These are phyloP conservation scores for Butorides virescens DNA, from an alignment of 2,113 vertebrate species.

Conservation along the genomic window DNA sequence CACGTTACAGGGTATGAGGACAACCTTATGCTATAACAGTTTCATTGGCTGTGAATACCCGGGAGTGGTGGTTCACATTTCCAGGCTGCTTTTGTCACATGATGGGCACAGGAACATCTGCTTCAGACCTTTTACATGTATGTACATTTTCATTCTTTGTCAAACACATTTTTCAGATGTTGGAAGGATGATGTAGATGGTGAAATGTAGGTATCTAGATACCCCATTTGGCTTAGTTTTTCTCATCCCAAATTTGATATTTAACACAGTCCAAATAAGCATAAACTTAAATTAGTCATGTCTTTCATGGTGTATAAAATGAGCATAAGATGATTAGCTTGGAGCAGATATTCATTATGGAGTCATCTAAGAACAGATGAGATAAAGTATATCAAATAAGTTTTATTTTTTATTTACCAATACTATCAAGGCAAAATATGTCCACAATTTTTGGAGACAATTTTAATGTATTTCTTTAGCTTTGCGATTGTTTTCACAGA, in stretches of 20 bases:
- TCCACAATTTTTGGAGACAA: neutral
- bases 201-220: neutral
- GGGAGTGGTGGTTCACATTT: neutral
- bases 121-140: neutral
- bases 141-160: neutral
- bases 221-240: neutral
- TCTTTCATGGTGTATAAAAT: neutral
- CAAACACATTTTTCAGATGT: neutral
- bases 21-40: neutral
- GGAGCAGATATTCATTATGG: neutral
- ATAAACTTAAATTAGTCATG: neutral
- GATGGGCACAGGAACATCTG: accelerated
- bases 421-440: neutral
- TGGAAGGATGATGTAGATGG: neutral
- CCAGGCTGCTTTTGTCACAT: neutral
- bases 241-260: neutral
- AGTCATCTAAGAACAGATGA: neutral
- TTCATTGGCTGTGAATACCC: neutral
- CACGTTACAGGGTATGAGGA: neutral
- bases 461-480: neutral
- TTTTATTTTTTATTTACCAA: neutral
- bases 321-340: neutral
- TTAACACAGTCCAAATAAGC: neutral
- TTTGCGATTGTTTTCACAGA: neutral
- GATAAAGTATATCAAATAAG: neutral